phyloP scores from a whole-genome alignment of 2,797 vertebrate species.

The Oceanodroma leucorhoa region DNA sequence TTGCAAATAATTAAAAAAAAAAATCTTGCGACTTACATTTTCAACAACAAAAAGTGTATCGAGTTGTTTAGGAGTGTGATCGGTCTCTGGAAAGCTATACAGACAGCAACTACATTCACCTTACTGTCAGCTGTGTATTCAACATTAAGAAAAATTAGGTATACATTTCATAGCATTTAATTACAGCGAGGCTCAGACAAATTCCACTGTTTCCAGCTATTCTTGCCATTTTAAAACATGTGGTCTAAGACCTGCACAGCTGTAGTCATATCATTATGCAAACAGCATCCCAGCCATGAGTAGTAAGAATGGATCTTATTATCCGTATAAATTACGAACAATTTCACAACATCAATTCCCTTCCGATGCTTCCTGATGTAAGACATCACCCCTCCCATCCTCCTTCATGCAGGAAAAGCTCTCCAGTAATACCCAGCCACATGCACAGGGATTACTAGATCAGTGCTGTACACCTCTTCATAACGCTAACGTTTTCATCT shows the following conservation, averaged over 20 bases:
- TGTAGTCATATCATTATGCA: neutral
- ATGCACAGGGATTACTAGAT: neutral
- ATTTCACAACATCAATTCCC: neutral
- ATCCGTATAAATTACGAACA: fast-evolving
- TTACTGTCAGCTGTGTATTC: neutral
- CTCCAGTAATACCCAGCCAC: neutral
- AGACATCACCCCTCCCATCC: neutral
- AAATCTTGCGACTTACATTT: neutral
- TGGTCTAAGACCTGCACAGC: neutral
- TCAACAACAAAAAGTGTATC: neutral
- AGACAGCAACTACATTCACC: neutral
- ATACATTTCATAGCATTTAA: neutral
- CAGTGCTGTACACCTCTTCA: fast-evolving
- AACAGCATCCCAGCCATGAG: neutral
- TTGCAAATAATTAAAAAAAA: neutral
- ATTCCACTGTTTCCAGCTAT: neutral
- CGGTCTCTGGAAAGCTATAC: fast-evolving
- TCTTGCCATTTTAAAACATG: neutral
- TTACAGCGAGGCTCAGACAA: neutral
- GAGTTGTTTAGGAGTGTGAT: neutral
- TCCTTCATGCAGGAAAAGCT: neutral
- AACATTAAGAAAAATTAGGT: neutral
- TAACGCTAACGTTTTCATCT: fast-evolving
- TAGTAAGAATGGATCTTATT: neutral
- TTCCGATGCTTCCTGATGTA: fast-evolving